Evolutionary conservation across 2,797 vertebrate genomes (phyloP).

Genomic region (Loris lydekkerianus): DNA sequence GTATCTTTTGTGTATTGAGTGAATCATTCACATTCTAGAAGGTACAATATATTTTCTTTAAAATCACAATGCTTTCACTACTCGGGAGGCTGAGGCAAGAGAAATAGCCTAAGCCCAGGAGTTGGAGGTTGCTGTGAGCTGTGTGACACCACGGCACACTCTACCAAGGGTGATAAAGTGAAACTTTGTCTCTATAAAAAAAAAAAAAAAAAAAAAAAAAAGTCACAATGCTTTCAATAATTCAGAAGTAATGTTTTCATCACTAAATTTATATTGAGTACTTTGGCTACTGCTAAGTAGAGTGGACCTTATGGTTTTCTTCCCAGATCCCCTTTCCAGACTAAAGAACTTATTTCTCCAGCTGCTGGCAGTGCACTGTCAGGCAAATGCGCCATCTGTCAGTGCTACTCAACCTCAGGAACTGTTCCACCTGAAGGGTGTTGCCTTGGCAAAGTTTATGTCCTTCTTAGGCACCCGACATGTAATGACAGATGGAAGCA

Average conservation of each 20-base stretch:
- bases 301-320: neutral
- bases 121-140: too few relatives aligned
- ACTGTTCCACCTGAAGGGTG: neutral
- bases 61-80: neutral
- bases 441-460: neutral
- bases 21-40: neutral
- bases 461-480: neutral
- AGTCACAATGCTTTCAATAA: neutral
- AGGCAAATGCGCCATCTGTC: too few relatives aligned
- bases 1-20: neutral
- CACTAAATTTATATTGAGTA: neutral
- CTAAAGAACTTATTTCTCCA: rapidly evolving
- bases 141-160: too few relatives aligned
- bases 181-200: too few relatives aligned
- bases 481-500: neutral
- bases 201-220: too few relatives aligned
- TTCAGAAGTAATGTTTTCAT: neutral
- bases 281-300: neutral
- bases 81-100: too few relatives aligned
- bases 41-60: neutral
- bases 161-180: too few relatives aligned
- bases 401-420: neutral
- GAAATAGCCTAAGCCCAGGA: too few relatives aligned
- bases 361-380: too few relatives aligned
- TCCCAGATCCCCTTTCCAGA: neutral